Evolutionary conservation across 1,140 invertebrate genomes (phyloP).

Genomic region (Melanaphis sacchari): DNA sequence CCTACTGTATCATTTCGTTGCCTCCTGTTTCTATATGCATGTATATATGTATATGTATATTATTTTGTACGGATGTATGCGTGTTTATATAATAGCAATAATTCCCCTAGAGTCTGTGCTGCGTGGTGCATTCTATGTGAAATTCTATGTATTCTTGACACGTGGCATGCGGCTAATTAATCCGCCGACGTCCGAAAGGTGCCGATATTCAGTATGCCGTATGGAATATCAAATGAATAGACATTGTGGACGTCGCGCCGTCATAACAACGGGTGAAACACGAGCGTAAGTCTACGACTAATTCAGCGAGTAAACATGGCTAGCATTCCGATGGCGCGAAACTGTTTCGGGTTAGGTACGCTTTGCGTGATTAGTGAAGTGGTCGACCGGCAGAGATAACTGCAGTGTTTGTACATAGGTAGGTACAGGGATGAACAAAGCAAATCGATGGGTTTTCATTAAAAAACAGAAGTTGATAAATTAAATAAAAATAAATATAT

Average conservation of each 20-base stretch:
- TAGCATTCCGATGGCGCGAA: neutral
- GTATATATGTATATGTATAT: neutral
- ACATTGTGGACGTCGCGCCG: neutral
- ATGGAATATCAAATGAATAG: slow-evolving; percentile 37
- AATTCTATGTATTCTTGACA: slow-evolving; percentile 27
- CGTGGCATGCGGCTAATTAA: slow-evolving; percentile 52
- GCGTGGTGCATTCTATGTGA: neutral
- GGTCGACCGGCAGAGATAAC: neutral
- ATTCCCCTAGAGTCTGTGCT: neutral
- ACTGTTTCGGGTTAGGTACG: neutral
- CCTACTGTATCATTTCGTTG: neutral
- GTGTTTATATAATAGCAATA: slow-evolving; percentile 24
- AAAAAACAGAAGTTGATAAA: neutral
- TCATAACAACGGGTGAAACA: neutral
- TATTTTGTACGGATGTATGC: neutral
- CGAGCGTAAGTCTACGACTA: neutral
- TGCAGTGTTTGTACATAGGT: neutral
- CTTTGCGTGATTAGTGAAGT: neutral
- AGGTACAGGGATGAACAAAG: neutral
- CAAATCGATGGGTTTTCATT: neutral
- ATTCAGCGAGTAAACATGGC: neutral
- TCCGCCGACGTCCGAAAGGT: slow-evolving; percentile 46
- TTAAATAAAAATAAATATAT: neutral
- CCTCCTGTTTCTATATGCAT: neutral
- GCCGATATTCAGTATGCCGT: slow-evolving; percentile 34